Conservation (phyloP, 1,140 invertebrate species). For the Zaprionus vittiger region DNA sequence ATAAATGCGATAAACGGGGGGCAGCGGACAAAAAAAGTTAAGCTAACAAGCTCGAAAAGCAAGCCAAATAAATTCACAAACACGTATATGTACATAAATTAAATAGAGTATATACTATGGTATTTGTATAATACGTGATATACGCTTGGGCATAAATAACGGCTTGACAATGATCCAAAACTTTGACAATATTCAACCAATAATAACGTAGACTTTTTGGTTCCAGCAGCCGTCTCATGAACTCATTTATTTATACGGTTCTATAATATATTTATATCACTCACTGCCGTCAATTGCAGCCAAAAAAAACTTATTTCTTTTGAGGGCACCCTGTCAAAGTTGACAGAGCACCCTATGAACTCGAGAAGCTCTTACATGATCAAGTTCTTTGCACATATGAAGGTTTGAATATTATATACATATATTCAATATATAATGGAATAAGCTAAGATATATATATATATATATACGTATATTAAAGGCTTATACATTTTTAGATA, state of each 20-base stretch:
- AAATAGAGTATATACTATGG: conserved; percentile 22
- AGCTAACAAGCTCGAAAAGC: conserved; percentile 53
- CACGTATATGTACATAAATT: conserved; percentile 49
- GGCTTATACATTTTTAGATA: too few relatives aligned
- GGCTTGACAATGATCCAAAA: conserved; percentile 22
- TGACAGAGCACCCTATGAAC: neutral
- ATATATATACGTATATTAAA: too few relatives aligned
- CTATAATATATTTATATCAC: neutral
- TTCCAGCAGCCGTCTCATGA: neutral
- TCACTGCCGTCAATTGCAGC: conserved; percentile 17
- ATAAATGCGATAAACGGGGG: conserved; percentile 71
- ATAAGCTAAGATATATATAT: too few relatives aligned
- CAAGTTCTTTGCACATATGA: too few relatives aligned
- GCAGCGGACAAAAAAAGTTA: conserved; percentile 45
- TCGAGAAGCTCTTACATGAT: too few relatives aligned
- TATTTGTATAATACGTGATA: conserved; percentile 31
- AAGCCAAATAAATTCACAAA: conserved; percentile 33
- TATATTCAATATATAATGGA: too few relatives aligned
- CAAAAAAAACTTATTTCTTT: conserved; percentile 51
- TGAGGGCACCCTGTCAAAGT: neutral
- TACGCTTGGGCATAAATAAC: conserved; percentile 5
- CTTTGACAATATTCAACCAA: conserved; percentile 70
- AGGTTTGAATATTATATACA: too few relatives aligned
- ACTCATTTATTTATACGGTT: conserved; percentile 2
- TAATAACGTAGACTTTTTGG: conserved; percentile 53